These are phyloP conservation scores for Macroglossus sobrinus DNA, from an alignment of 2,113 vertebrate genomes.

Conservation along the genomic window DNA sequence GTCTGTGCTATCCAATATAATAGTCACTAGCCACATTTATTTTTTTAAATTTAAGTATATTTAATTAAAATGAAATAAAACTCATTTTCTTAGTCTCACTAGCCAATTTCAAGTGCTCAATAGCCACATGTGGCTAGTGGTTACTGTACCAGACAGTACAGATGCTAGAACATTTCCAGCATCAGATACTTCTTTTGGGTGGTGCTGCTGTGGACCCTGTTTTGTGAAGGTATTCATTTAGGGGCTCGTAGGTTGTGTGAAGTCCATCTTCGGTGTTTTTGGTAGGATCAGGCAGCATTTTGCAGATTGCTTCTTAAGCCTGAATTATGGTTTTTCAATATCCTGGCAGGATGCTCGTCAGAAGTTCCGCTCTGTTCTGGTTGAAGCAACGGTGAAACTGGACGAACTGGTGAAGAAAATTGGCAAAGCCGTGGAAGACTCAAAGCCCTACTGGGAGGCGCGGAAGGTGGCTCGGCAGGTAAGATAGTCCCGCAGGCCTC, in stretches of 20 bases:
- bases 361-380: conserved; percentile 94
- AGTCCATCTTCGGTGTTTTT: background rate
- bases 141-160: accelerated
- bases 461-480: conserved; percentile 94
- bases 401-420: conserved; percentile 97
- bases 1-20: accelerated
- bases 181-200: accelerated
- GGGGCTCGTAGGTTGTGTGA: too few species aligned
- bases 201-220: accelerated
- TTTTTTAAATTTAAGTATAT: background rate
- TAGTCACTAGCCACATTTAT: background rate
- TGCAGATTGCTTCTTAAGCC: background rate
- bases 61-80: background rate
- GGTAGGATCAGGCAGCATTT: background rate
- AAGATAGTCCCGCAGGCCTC: conserved; percentile 7
- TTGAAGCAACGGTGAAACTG: conserved; percentile 94
- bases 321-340: background rate
- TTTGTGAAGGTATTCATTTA: too few species aligned
- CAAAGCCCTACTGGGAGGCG: conserved; percentile 98
- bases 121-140: background rate
- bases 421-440: conserved; percentile 96
- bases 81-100: background rate
- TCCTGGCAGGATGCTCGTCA: conserved; percentile 90
- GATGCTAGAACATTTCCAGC: background rate
- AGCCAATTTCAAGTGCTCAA: background rate